Conservation (phyloP, 2,113 vertebrate genomes). For the Ctenodactylus gundi region DNA sequence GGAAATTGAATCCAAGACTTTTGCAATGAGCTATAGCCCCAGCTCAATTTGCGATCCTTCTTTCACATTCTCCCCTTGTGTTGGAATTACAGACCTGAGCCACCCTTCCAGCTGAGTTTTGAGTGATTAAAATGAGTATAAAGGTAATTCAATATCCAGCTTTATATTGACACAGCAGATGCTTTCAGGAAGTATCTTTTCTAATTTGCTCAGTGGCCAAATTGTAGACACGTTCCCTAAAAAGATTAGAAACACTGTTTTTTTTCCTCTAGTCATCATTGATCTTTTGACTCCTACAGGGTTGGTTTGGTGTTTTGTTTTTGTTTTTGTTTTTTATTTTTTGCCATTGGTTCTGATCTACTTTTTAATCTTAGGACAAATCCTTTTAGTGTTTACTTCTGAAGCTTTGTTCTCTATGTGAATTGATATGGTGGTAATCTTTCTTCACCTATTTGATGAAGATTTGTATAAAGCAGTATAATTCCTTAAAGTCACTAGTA, state of each 20-base stretch:
- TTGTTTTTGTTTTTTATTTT: not conserved
- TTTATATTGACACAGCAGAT: not conserved
- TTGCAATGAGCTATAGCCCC: no score
- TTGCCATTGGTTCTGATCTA: constrained; percentile 17
- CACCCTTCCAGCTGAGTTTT: no score
- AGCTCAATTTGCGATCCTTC: not conserved
- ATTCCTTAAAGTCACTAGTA: not conserved
- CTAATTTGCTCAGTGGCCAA: not conserved
- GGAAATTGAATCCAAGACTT: no score
- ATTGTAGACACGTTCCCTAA: not conserved
- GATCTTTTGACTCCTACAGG: not conserved
- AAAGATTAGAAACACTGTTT: not conserved
- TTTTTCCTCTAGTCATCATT: constrained; percentile 20
- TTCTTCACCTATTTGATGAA: not conserved
- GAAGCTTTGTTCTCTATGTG: constrained; percentile 16
- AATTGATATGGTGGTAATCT: not conserved
- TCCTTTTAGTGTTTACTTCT: constrained; percentile 11
- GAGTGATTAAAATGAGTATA: not conserved
- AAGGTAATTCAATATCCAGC: constrained; percentile 13
- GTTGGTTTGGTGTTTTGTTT: not conserved
- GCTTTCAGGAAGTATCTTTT: constrained; percentile 30
- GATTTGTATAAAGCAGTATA: not conserved
- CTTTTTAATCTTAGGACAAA: constrained; percentile 27
- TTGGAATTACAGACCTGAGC: not conserved
- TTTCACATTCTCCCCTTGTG: not conserved